These are phyloP conservation scores for Chloropsis cyanopogon DNA, from an alignment of 2,113 vertebrate genomes.

Conservation along the genomic window DNA sequence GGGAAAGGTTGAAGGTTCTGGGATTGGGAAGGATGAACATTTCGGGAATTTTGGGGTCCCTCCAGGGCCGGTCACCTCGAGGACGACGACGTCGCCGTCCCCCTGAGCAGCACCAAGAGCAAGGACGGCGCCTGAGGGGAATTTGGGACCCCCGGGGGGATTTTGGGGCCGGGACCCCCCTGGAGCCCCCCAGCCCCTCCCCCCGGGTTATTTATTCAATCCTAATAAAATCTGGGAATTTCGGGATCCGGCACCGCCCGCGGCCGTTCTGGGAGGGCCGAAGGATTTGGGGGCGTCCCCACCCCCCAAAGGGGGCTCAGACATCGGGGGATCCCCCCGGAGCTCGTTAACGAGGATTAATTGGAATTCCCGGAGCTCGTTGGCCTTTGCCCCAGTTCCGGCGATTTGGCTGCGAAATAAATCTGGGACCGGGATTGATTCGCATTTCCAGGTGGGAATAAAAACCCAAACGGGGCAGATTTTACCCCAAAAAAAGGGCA, in stretches of 20 bases:
- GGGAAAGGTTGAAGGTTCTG: rapidly evolving
- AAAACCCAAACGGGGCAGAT: not conserved
- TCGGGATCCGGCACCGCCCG: rapidly evolving
- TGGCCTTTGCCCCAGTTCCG: not conserved
- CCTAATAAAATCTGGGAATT: not conserved
- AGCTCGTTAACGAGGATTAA: not conserved
- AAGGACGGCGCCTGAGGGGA: not conserved
- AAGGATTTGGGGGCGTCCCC: not conserved
- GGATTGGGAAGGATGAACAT: rapidly evolving
- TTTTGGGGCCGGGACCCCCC: not conserved
- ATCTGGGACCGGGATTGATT: not conserved
- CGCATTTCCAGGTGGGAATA: rapidly evolving
- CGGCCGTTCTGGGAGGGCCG: rapidly evolving
- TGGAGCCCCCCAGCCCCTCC: not conserved
- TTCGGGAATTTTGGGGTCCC: not conserved
- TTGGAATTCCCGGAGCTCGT: not conserved
- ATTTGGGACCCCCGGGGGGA: not conserved
- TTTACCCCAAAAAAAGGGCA: not conserved
- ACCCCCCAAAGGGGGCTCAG: not conserved
- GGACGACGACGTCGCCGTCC: not conserved
- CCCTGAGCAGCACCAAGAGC: not conserved
- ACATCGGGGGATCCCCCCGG: not conserved
- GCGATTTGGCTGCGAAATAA: not conserved
- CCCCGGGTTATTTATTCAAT: not conserved
- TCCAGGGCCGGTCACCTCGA: not conserved